Base-by-base conservation (phyloP, 2,797 vertebrate species). In the Lycodopsis pacificus region DNA sequence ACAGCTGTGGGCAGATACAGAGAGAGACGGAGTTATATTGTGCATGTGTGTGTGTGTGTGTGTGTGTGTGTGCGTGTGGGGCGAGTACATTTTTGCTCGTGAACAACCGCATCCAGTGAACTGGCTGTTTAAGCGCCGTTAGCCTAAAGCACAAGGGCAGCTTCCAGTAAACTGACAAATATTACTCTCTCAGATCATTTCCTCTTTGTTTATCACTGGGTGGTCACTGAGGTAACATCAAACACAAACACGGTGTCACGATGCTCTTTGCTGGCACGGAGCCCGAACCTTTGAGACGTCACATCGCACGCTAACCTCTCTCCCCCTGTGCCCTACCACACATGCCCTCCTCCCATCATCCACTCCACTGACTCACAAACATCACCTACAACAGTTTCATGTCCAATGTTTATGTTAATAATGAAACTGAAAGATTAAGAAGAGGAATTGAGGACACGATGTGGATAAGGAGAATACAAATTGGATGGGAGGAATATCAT, bases 1-100 rank as follows among this genome's bases (percentile, higher is more conserved):
- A 92, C 91, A 92, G 91, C 90, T 93, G 92, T 89, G 88, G 84
- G 84, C 71, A 86, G 83, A 90, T 73, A 86, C 54, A 40, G 58
- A 53, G 57, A 40, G 58, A 49, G 19, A 42, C 56, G 20, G 56
- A 36, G 32, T 58, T 58, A 57, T 62, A 74, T 42, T 71, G 66
- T 71, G 65, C 6, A 1, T 61, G 44, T 81, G 62, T 53, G 27
- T 46, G 19, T 40, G 63, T 34, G 13, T 12, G 17, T 53, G 56
- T 57, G 73, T 34, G 25, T 30, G 19, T 53, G 71, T 59, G 59
- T 65, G 53, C 58, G 66, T 14, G 58, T 63, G 51, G 70, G 22
- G 72, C 27, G 36, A 65, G 74, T 76, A 72, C 59, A 72, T 77
- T 75, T 88, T 80, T 83, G 30, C 74, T 79, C 17, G 46, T 65